Evolutionary conservation across 2,888 invertebrate species (phyloP), one percentile per base, ranked within the genome.

Genomic region (Adelphocoris suturalis): DNA sequence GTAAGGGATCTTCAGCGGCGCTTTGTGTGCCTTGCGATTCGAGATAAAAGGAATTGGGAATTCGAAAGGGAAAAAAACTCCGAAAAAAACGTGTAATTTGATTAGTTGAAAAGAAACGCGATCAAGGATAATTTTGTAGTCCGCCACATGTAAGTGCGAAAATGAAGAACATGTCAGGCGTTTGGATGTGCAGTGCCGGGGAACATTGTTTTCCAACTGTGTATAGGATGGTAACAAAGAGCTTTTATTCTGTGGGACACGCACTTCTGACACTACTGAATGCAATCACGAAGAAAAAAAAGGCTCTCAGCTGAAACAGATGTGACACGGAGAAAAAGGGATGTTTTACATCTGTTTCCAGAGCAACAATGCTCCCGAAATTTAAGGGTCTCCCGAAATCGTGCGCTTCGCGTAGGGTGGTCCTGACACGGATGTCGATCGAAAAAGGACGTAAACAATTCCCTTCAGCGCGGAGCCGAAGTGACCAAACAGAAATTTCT

Each of bases 331-430:
- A 76, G 76, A 78, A 78, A 76, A 88, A 80, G 47, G 23, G 88
- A 80, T 88, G 88, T 88, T 88, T 88, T 88, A 78, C 88, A 88
- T 88, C 88, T 88, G 88, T 88, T 88, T 88, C 48, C 57, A 78
- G 52, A 88, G 47, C 52, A 52, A 48, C 88, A 88, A 88, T 55
- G 78, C 86, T 46, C 48, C 86, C 75, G 76, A 86, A 68, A 76
- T 86, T 86, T 86, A 86, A n/a, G 48, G 86, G 68, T 19, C 52
- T 82, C 23, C 55, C 9, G 85, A 37, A 61, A 86, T 82, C 82
- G 61, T 23, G 28, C 48, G 37, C 23, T 47, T 27, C 86, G 68
- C 76, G 86, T 48, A 82, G 82, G 86, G 86, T 86, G 86, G 86
- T 86, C 86, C 27, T 37, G 57, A 37, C 57, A 52, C 85, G 48